Base-by-base conservation (phyloP, 2,888 invertebrate genomes). In the Calliopum simillimum region DNA sequence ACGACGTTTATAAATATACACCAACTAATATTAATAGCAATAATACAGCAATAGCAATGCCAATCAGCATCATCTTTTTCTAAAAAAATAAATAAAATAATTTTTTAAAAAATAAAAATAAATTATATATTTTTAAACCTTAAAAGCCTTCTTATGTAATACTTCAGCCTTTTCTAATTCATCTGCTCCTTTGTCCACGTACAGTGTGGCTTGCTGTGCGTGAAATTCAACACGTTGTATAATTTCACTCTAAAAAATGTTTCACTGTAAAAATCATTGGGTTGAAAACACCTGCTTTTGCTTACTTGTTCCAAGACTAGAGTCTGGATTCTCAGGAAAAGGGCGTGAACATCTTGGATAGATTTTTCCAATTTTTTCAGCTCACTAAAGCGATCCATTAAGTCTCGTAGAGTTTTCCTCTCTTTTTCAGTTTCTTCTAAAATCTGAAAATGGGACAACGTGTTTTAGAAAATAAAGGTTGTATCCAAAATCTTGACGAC, bases 171-270 rank as follows among this genome's bases (percentile, higher is more conserved):
- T 75, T 23, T 79, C 79, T 23, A 83, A 74, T 61, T 86, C 80
- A 55, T 76, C 82, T n/a, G 82, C 80, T 14, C 85, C 86, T 66
- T 84, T 84, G 70, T 85, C 86, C 6, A 85, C 82, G 61, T 79
- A 80, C 0, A 81, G 74, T 1, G 83, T 78, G 4, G 86, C 86
- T 69, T 84, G 84, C 59, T 85, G 83, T 13, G 86, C 86, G 77
- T 86, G 85, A 71, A 83, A 86, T 76, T 86, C 86, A 0, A 86
- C 85, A 14, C 86, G 77, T 72, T 86, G 85, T 70, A 86, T 85
- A 49, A 82, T 80, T 71, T 86, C 85, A 71, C 84, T 85, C 80
- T 82, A 43, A 2, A 73, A 73, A 61, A 46, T 5, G 13, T 59
- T 46, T 59, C 51, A 25, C 33, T 33, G 33, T 5, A 19, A n/a